Conservation (phyloP, 2,888 invertebrate species). For the Lacanobia oleracea region DNA sequence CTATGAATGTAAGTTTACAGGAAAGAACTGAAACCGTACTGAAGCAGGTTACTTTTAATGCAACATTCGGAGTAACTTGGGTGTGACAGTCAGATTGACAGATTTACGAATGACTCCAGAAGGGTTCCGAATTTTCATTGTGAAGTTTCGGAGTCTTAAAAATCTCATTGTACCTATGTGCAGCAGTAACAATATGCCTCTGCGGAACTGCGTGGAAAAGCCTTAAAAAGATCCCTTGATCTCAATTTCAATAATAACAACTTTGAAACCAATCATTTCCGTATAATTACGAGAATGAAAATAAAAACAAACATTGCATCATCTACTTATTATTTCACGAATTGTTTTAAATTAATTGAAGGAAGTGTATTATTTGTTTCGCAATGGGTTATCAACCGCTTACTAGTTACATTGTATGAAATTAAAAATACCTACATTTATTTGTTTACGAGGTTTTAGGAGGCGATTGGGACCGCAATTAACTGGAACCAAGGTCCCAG, state of each 20-base stretch:
- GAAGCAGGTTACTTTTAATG: too few species aligned
- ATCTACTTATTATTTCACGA: neutral
- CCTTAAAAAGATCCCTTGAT: neutral
- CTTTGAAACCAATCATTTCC: conserved; percentile 14
- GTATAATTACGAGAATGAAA: conserved; percentile 9
- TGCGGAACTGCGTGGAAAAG: neutral
- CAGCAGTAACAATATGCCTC: neutral
- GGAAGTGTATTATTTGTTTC: conserved; percentile 26
- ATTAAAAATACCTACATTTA: too few species aligned
- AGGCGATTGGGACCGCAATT: too few species aligned
- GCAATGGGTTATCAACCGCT: conserved; percentile 1
- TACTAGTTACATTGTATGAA: neutral
- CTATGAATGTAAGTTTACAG: neutral
- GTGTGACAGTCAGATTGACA: too few species aligned
- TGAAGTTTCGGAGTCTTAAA: too few species aligned
- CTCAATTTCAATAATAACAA: neutral
- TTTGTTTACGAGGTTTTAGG: too few species aligned
- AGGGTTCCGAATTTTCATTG: too few species aligned
- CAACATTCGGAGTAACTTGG: too few species aligned
- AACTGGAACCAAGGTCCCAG: too few species aligned
- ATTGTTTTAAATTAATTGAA: conserved; percentile 10
- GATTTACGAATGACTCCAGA: too few species aligned
- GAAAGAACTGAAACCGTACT: neutral
- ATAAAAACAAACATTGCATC: conserved; percentile 19
- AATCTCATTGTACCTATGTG: neutral